phyloP scores from a whole-genome alignment of 1,140 invertebrate genomes.

The Myzus persicae region DNA sequence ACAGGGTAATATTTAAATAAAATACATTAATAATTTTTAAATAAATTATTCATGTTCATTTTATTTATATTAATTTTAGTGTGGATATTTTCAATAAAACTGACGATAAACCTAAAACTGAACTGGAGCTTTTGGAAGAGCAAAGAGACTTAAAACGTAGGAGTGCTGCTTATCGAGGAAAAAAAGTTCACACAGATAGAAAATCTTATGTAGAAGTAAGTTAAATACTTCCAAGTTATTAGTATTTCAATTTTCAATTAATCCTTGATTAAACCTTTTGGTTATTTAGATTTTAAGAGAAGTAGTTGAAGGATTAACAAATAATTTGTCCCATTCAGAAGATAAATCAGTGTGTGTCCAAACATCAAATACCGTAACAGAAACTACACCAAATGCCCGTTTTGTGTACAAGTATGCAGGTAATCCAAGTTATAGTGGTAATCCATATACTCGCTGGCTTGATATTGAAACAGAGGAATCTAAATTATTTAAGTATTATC shows the following conservation, averaged over 20 bases:
- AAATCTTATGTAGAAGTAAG: slow-evolving; percentile 58
- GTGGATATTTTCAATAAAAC: slow-evolving; percentile 15
- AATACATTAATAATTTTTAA: background rate
- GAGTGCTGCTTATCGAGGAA: slow-evolving; percentile 57
- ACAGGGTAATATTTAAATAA: slow-evolving; percentile 6
- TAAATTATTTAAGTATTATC: slow-evolving; percentile 11
- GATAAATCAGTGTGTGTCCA: background rate
- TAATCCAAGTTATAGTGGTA: background rate
- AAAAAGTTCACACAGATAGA: slow-evolving; percentile 57
- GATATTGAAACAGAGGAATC: slow-evolving; percentile 51
- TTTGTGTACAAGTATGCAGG: slow-evolving; percentile 32
- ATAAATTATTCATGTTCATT: too few relatives aligned
- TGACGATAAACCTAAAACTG: slow-evolving; percentile 26
- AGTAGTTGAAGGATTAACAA: slow-evolving; percentile 53
- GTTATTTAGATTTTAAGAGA: slow-evolving; percentile 53
- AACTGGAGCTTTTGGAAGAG: slow-evolving; percentile 50
- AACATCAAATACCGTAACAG: background rate
- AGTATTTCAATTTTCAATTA: background rate
- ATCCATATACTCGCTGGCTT: slow-evolving; percentile 55
- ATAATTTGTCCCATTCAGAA: background rate
- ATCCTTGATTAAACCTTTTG: background rate
- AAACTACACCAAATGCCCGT: background rate
- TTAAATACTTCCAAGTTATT: background rate
- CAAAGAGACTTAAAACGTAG: slow-evolving; percentile 59
- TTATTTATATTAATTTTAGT: background rate